These are phyloP conservation scores for Nyctereutes procyonoides DNA, from an alignment of 2,113 vertebrate species.

Conservation along the genomic window DNA sequence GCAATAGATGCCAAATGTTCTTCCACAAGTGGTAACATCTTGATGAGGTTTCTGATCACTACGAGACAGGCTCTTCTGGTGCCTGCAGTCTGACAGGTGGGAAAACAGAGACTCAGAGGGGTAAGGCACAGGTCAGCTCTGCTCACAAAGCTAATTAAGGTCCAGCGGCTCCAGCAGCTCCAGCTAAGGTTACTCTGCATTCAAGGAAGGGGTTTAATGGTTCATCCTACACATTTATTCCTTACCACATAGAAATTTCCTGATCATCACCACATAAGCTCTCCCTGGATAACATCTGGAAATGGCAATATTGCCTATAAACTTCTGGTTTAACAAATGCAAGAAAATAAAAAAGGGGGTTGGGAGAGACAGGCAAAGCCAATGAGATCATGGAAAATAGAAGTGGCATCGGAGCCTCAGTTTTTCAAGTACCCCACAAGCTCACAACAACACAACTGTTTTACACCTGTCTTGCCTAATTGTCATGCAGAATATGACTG, in stretches of 20 bases:
- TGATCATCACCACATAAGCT: not conserved
- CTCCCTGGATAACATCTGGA: not conserved
- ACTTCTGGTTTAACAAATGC: not conserved
- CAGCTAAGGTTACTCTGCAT: not conserved
- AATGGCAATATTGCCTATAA: not conserved
- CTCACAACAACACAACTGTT: not conserved
- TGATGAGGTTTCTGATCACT: not conserved
- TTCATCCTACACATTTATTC: not conserved
- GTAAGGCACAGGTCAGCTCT: not conserved
- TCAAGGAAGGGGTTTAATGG: not conserved
- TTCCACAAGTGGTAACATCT: not conserved
- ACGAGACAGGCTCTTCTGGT: not conserved
- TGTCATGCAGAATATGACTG: not conserved
- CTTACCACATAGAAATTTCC: not conserved
- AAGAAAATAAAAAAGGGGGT: not conserved
- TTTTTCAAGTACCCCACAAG: not conserved
- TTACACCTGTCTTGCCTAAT: not conserved
- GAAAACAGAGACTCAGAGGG: not conserved
- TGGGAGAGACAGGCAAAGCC: fast-evolving
- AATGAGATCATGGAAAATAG: not conserved
- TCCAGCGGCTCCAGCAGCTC: fast-evolving
- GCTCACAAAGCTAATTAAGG: not conserved
- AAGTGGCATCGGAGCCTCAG: not conserved
- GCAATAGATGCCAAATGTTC: not conserved
- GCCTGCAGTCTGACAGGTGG: not conserved